phyloP scores from a whole-genome alignment of 2,888 invertebrate species.

The Corythucha ciliata region DNA sequence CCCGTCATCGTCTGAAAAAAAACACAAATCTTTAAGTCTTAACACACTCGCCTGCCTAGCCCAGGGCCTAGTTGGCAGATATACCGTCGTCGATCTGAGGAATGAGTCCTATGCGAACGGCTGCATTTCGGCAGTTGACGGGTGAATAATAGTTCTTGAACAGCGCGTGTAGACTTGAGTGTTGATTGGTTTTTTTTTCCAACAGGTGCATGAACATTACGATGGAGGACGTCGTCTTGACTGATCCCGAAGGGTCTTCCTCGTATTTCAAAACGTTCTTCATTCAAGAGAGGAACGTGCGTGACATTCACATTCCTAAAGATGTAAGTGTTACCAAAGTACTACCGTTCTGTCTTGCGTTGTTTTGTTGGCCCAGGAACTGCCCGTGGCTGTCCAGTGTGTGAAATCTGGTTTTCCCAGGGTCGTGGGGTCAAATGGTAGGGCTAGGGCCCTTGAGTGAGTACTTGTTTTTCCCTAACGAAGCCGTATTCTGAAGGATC shows the following conservation, averaged over 20 bases:
- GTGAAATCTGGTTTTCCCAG: too few species aligned
- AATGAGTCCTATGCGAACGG: constrained; percentile 58
- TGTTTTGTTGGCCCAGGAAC: too few species aligned
- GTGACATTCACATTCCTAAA: constrained; percentile 59
- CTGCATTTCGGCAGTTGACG: constrained; percentile 52
- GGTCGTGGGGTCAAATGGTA: too few species aligned
- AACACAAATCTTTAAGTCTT: constrained; percentile 44
- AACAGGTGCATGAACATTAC: constrained; percentile 57
- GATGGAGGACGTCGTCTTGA: constrained; percentile 53
- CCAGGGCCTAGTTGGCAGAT: constrained; percentile 51
- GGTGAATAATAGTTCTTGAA: constrained; percentile 41
- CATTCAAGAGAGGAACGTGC: constrained; percentile 54
- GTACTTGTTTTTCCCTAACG: too few species aligned
- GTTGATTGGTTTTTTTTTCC: neutral
- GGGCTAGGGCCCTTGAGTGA: too few species aligned
- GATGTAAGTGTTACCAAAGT: too few species aligned
- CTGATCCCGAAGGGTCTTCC: constrained; percentile 52
- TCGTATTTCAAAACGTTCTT: constrained; percentile 54
- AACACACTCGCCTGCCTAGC: constrained; percentile 55
- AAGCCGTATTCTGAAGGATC: too few species aligned
- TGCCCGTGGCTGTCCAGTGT: too few species aligned
- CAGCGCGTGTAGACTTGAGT: neutral
- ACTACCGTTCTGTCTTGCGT: too few species aligned
- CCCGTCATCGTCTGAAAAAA: constrained; percentile 3
- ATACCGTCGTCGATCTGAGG: constrained; percentile 55